These are phyloP conservation scores for Stictonetta naevosa DNA, from an alignment of 2,113 vertebrate genomes.

Conservation along the genomic window DNA sequence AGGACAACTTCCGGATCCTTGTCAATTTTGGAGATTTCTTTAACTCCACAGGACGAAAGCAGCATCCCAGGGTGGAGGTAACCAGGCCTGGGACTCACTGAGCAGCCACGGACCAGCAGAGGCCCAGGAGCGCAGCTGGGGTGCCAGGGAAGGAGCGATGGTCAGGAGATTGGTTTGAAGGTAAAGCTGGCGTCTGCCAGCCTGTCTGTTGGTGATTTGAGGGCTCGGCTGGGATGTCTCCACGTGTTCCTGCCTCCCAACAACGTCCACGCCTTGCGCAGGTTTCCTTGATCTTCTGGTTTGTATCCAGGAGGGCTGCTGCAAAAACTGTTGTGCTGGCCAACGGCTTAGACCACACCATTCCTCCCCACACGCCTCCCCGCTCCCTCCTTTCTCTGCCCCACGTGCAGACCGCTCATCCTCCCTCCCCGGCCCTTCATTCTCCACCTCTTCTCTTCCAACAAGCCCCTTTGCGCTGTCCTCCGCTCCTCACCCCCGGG, in stretches of 20 bases:
- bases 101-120: neutral
- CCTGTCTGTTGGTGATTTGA: constrained; percentile 23
- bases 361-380: neutral
- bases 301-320: constrained; percentile 41
- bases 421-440: neutral
- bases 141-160: neutral
- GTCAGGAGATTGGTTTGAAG: constrained; percentile 17
- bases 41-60: neutral
- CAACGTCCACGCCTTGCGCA: constrained; percentile 17
- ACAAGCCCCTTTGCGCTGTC: neutral
- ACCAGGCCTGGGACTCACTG: neutral
- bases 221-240: constrained; percentile 11
- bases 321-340: neutral
- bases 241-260: constrained; percentile 29
- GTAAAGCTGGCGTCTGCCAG: constrained; percentile 36
- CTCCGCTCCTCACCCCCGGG: neutral
- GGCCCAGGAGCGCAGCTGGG: neutral
- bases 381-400: neutral
- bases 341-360: constrained; percentile 35
- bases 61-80: neutral
- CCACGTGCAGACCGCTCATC: neutral
- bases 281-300: constrained; percentile 42
- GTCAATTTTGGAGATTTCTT: neutral
- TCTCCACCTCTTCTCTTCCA: neutral
- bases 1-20: neutral